A percentile compares a stretch with the other conserved stretches of the same genome.
These are phyloP conservation scores for Grapholita molesta DNA, from an alignment of 1,140 invertebrate genomes.

Conservation along the genomic window DNA sequence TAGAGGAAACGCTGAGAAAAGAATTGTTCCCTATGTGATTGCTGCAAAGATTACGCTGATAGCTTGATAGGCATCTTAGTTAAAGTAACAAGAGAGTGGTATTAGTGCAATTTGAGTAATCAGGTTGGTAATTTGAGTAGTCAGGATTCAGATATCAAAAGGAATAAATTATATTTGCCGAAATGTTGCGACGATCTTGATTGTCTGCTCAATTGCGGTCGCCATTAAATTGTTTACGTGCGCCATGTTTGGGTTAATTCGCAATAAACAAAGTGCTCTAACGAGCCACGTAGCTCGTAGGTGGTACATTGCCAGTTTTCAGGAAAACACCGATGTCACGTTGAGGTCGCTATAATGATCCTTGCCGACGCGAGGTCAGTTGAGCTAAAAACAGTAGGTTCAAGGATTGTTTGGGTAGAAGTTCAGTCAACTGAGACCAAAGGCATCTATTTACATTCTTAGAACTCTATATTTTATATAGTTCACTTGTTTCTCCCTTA, in stretches of 20 bases:
- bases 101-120: not conserved
- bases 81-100: not conserved
- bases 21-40: not conserved
- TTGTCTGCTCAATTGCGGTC: conserved; percentile 27
- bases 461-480: not conserved
- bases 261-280: conserved; percentile 35
- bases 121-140: not conserved
- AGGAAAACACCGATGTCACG: conserved; percentile 47
- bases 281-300: conserved; percentile 52
- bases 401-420: not conserved
- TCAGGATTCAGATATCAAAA: not conserved
- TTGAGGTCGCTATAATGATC: conserved; percentile 37
- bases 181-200: conserved; percentile 24
- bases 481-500: not conserved
- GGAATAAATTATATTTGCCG: conserved; percentile 19
- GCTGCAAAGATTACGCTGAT: not conserved
- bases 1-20: conserved; percentile 4
- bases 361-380: conserved; percentile 22
- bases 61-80: not conserved
- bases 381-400: conserved; percentile 15
- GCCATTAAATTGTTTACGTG: conserved; percentile 32
- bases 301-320: conserved; percentile 51
- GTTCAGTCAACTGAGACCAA: conserved; percentile 1
- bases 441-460: not conserved
- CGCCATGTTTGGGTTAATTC: conserved; percentile 28